Evolutionary conservation across 2,888 invertebrate species (phyloP).

Genomic region (Drosophila ochracea): DNA sequence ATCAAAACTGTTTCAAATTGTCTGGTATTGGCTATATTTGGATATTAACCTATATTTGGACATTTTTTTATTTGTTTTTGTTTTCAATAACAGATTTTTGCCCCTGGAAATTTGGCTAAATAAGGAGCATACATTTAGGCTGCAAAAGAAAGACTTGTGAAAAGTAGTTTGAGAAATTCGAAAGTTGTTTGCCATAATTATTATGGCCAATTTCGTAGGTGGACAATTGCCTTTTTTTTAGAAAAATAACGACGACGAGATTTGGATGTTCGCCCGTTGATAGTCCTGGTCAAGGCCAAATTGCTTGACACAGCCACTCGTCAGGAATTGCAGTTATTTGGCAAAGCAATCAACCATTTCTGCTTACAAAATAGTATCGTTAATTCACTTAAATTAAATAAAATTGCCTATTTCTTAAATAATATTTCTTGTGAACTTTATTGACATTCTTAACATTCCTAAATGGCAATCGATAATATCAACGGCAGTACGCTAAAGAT

Average conservation of each 20-base stretch:
- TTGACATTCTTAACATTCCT: neutral
- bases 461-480: neutral
- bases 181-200: neutral
- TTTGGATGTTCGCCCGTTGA: neutral
- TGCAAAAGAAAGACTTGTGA: neutral
- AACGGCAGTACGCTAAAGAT: neutral
- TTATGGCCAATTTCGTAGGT: neutral
- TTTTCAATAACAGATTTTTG: neutral
- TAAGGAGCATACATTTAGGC: neutral
- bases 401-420: neutral
- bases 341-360: neutral
- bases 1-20: neutral
- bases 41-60: neutral
- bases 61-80: fast-evolving
- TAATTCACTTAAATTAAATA: neutral
- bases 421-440: neutral
- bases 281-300: neutral
- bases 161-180: neutral
- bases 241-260: neutral
- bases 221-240: neutral
- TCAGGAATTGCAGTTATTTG: too few relatives aligned
- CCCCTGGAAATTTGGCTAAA: neutral
- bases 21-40: neutral
- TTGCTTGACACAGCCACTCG: neutral
- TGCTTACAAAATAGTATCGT: neutral